Evolutionary conservation across 2,797 vertebrate genomes (phyloP).

Genomic region (Phataginus tetradactyla): DNA sequence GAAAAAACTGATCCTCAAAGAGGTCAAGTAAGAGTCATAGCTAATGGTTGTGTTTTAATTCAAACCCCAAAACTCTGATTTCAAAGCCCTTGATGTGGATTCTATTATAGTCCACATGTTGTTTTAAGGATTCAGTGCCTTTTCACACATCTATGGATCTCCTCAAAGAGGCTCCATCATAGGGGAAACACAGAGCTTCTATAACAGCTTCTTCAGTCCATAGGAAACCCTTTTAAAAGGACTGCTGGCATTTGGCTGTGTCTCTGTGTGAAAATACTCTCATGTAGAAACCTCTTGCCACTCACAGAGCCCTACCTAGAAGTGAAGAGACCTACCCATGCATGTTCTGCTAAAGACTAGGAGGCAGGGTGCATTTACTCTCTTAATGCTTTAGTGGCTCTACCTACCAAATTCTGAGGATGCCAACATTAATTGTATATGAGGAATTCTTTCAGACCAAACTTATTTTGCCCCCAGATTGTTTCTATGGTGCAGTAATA

Average conservation of each 20-base stretch:
- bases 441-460: background rate
- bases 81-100: background rate
- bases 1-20: background rate
- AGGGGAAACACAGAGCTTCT: background rate
- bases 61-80: background rate
- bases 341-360: background rate
- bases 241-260: background rate
- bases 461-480: background rate
- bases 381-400: background rate
- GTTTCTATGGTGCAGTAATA: background rate
- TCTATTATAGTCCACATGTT: background rate
- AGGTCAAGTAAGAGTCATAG: background rate
- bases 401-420: slow-evolving; percentile 7
- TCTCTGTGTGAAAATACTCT: background rate
- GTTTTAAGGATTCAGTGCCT: background rate
- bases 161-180: background rate
- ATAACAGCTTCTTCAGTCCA: background rate
- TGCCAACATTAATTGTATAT: background rate
- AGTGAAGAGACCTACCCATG: background rate
- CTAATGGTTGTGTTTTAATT: background rate
- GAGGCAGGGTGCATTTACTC: background rate
- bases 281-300: background rate
- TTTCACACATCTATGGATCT: background rate
- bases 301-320: background rate
- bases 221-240: background rate